phyloP scores from a whole-genome alignment of 2,113 vertebrate species.

The Triplophysa rosa region DNA sequence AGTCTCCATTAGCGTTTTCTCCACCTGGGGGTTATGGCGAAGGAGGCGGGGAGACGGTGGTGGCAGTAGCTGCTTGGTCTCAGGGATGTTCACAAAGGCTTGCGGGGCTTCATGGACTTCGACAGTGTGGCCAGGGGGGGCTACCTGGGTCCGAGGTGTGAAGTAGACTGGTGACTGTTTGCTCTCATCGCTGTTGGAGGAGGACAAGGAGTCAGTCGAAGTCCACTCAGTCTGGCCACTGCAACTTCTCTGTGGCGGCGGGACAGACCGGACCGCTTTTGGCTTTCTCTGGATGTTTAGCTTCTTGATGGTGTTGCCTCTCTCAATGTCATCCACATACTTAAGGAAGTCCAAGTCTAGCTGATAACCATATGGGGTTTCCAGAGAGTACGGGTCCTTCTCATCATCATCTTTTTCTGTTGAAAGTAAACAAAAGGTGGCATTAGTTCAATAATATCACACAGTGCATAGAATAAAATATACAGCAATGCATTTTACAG shows the following conservation, averaged over 20 bases:
- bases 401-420: conserved; percentile 83
- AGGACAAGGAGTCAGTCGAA: conserved; percentile 91
- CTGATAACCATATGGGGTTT: conserved; percentile 97
- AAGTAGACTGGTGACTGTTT: conserved; percentile 80
- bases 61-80: conserved; percentile 80
- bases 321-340: conserved; percentile 96
- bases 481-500: too few relatives aligned
- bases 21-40: conserved; percentile 89
- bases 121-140: conserved; percentile 47
- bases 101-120: conserved; percentile 73
- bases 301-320: conserved; percentile 94
- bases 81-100: conserved; percentile 70
- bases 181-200: conserved; percentile 89
- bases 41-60: conserved; percentile 86
- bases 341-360: conserved; percentile 97
- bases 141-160: conserved; percentile 67
- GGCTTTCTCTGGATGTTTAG: conserved; percentile 87
- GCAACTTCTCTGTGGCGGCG: conserved; percentile 63
- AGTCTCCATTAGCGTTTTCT: conserved; percentile 97
- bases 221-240: conserved; percentile 81
- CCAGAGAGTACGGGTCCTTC: conserved; percentile 89
- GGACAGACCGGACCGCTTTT: conserved; percentile 70
- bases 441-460: too few relatives aligned
- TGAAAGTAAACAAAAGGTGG: conserved; percentile 26
- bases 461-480: too few relatives aligned